Conservation (phyloP, 2,888 invertebrate genomes). For the Noctua janthe region DNA sequence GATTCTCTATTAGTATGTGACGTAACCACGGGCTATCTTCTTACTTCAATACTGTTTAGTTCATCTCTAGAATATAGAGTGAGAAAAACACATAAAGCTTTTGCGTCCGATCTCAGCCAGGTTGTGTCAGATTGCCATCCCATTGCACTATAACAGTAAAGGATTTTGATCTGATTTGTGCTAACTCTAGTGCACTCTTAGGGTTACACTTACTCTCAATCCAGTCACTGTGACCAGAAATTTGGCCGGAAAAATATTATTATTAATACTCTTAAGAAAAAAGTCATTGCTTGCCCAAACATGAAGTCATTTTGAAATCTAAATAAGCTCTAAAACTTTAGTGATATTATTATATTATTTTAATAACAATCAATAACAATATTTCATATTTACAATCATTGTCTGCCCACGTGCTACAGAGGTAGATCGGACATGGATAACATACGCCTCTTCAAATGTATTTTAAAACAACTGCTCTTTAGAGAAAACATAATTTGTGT, state of each 20-base stretch:
- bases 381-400: constrained; percentile 72
- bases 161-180: too few species aligned
- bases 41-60: neutral
- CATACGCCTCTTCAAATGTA: constrained; percentile 73
- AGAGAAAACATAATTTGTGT: constrained; percentile 55
- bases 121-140: neutral
- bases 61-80: neutral
- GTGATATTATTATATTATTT: constrained; percentile 70
- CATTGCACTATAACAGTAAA: neutral
- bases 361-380: constrained; percentile 77
- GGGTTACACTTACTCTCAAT: too few species aligned
- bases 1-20: neutral
- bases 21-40: neutral
- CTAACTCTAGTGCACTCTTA: too few species aligned
- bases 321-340: constrained; percentile 55
- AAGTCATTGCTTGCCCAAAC: neutral
- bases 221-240: neutral
- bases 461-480: constrained; percentile 58
- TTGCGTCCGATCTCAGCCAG: neutral
- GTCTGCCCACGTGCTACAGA: constrained; percentile 72
- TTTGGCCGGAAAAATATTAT: neutral
- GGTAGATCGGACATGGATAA: constrained; percentile 68
- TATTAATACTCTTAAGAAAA: neutral
- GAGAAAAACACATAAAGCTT: neutral
- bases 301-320: neutral